These are phyloP conservation scores for Heliopora coerulea DNA, from an alignment of 92 coral and sea anemone genomes.

Conservation along the genomic window DNA sequence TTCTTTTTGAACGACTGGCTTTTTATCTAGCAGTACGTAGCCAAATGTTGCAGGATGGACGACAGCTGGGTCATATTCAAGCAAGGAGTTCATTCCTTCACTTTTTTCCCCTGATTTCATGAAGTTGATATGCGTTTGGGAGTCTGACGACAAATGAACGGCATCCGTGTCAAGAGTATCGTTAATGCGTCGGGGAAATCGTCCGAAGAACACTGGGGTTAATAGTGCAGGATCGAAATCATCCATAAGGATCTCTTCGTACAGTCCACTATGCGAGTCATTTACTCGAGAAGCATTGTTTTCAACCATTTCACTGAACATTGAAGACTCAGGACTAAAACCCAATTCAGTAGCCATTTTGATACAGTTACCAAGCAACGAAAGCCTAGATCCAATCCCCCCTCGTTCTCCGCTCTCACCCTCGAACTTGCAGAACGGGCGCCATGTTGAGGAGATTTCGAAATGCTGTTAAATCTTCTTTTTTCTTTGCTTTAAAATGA, in stretches of 20 bases:
- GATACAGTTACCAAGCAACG: background rate
- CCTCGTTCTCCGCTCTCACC: too few relatives aligned
- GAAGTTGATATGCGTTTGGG: conserved; percentile 3
- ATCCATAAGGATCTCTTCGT: conserved; percentile 40
- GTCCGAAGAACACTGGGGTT: conserved; percentile 93
- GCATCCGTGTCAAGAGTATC: conserved; percentile 51
- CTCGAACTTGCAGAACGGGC: too few relatives aligned
- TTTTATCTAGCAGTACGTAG: conserved; percentile 77
- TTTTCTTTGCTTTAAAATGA: too few relatives aligned
- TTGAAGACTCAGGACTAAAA: conserved; percentile 56
- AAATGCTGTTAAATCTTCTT: too few relatives aligned
- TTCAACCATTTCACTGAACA: conserved; percentile 83
- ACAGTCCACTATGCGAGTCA: conserved; percentile 44
- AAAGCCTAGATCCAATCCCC: background rate
- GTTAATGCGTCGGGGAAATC: conserved; percentile 75
- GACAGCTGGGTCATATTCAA: conserved; percentile 78
- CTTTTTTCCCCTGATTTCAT: conserved; percentile 56
- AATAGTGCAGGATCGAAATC: conserved; percentile 76
- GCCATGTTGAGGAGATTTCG: too few relatives aligned
- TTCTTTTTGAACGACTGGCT: conserved; percentile 63
- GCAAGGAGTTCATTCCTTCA: conserved; percentile 59
- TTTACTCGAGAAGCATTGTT: conserved; percentile 58
- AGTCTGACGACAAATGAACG: background rate
- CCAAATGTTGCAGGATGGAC: conserved; percentile 89
- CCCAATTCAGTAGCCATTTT: conserved; percentile 22